Evolutionary conservation across 2,888 invertebrate genomes (phyloP).

Genomic region (Mystacides longicornis): DNA sequence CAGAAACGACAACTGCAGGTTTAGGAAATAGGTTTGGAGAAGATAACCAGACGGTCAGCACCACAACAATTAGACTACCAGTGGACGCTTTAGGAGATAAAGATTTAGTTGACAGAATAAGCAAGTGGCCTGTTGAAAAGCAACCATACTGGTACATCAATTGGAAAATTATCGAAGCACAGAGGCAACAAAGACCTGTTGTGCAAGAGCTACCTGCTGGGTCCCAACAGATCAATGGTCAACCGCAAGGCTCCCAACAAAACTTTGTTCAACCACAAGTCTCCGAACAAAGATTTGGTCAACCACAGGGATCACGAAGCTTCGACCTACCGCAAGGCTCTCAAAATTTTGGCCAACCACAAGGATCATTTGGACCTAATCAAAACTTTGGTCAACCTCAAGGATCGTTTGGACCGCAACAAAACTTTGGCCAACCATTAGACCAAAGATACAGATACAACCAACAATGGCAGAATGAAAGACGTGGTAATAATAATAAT

Average conservation of each 20-base stretch:
- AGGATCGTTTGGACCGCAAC: background rate
- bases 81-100: constrained; percentile 60
- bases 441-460: background rate
- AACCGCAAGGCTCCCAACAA: background rate
- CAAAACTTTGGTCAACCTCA: background rate
- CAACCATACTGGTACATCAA: constrained; percentile 70
- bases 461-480: background rate
- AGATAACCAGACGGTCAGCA: constrained; percentile 28
- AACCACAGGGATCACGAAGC: background rate
- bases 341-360: background rate
- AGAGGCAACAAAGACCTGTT: constrained; percentile 37
- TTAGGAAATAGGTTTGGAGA: constrained; percentile 50
- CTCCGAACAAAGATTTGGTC: background rate
- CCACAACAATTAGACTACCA: constrained; percentile 46
- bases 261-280: background rate
- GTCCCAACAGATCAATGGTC: background rate
- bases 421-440: background rate
- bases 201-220: background rate
- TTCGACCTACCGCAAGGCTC: no score
- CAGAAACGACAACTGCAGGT: constrained; percentile 28
- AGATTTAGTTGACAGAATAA: constrained; percentile 54
- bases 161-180: constrained; percentile 56
- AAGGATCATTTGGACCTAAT: background rate
- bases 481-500: background rate
- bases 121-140: constrained; percentile 56